Percentiles rank a stretch among this genome's conserved stretches.
These are phyloP conservation scores for Lepidonotus clava DNA, from an alignment of 2,888 invertebrate species.

Conservation along the genomic window DNA sequence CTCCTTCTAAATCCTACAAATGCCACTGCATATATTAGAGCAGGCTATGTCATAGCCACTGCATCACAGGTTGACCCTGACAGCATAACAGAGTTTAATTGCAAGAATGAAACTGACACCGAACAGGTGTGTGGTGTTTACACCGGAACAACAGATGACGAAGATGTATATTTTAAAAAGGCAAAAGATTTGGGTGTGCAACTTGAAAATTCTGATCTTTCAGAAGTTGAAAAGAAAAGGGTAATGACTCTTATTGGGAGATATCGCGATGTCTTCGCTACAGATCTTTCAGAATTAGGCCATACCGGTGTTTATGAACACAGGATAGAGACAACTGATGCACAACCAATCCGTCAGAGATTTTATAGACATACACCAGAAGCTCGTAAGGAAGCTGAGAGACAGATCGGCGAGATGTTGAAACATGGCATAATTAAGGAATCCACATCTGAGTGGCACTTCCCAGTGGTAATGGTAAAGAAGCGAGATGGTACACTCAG, in stretches of 20 bases:
- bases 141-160: too few species aligned
- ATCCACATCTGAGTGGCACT: neutral
- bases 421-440: neutral
- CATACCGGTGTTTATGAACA: neutral
- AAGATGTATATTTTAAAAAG: too few species aligned
- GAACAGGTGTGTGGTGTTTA: too few species aligned
- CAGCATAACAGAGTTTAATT: too few species aligned
- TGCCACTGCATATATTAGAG: neutral
- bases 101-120: too few species aligned
- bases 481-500: neutral
- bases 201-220: too few species aligned
- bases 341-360: neutral
- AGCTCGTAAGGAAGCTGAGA: neutral
- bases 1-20: neutral
- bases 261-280: neutral
- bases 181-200: too few species aligned
- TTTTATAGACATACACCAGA: neutral
- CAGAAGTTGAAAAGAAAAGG: neutral
- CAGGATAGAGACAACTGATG: conserved; percentile 19
- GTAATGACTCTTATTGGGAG: neutral
- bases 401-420: neutral
- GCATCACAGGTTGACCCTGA: neutral
- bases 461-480: conserved; percentile 1
- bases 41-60: neutral
- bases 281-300: neutral